phyloP scores from a whole-genome alignment of 2,888 invertebrate genomes.

The Tachina lurida region DNA sequence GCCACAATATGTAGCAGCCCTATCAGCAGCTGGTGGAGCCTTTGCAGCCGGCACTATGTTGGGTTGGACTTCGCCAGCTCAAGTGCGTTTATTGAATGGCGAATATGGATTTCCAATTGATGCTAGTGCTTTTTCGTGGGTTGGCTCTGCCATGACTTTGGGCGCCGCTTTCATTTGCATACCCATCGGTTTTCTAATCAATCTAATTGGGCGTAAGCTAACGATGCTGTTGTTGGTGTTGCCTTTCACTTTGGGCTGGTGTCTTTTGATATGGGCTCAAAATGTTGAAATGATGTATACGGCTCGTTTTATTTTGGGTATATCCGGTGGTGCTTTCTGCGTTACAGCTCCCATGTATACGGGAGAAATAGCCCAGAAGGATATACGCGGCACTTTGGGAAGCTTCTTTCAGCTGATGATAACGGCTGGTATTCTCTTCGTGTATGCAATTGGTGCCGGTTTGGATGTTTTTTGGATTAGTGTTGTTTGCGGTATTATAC shows the following conservation, averaged over 20 bases:
- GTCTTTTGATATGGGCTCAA: slow-evolving; percentile 88
- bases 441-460: slow-evolving; percentile 86
- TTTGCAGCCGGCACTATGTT: slow-evolving; percentile 89
- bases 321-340: slow-evolving; percentile 88
- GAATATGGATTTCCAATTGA: slow-evolving; percentile 84
- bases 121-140: slow-evolving; percentile 86
- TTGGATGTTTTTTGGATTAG: slow-evolving; percentile 79
- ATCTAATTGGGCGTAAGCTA: slow-evolving; percentile 88
- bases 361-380: slow-evolving; percentile 92
- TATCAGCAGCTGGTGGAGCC: slow-evolving; percentile 89
- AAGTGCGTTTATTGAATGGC: slow-evolving; percentile 71
- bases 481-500: slow-evolving; percentile 79
- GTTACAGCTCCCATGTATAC: slow-evolving; percentile 93
- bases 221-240: slow-evolving; percentile 84
- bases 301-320: slow-evolving; percentile 81
- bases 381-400: slow-evolving; percentile 92
- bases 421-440: slow-evolving; percentile 91
- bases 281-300: slow-evolving; percentile 83
- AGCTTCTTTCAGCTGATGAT: slow-evolving; percentile 94
- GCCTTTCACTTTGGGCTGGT: slow-evolving; percentile 90
- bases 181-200: slow-evolving; percentile 88
- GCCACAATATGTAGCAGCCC: slow-evolving; percentile 82
- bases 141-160: slow-evolving; percentile 88
- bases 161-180: slow-evolving; percentile 89
- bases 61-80: slow-evolving; percentile 91